Percentiles rank a stretch among this genome's conserved stretches.
Evolutionary conservation across 2,888 invertebrate genomes (phyloP).

Genomic region (Spisula subtruncata): DNA sequence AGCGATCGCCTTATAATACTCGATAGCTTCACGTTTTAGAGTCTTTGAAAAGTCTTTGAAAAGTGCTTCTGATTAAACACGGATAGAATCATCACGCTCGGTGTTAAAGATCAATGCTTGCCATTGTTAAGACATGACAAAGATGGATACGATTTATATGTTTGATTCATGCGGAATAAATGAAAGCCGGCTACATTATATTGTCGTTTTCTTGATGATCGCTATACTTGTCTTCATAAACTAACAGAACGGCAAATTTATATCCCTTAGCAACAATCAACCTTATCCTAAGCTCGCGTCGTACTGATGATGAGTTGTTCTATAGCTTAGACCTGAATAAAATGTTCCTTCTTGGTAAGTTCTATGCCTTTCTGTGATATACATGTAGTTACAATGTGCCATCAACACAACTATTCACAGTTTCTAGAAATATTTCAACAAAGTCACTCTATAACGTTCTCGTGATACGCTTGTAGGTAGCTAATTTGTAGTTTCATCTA

Average conservation of each 20-base stretch:
- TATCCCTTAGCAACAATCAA: not conserved
- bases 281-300: not conserved
- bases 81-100: conserved; percentile 49
- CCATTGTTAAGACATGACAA: conserved; percentile 63
- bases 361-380: not conserved
- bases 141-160: conserved; percentile 57
- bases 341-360: too few relatives aligned
- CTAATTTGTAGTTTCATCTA: too few relatives aligned
- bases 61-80: conserved; percentile 64
- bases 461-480: too few relatives aligned
- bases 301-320: too few relatives aligned
- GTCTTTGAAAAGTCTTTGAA: conserved; percentile 38
- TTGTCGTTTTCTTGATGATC: conserved; percentile 21
- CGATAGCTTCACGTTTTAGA: conserved; percentile 1
- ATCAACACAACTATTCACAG: not conserved
- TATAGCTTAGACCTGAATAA: too few relatives aligned
- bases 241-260: not conserved
- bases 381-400: not conserved
- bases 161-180: conserved; percentile 63
- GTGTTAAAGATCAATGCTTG: conserved; percentile 52
- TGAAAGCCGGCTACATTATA: conserved; percentile 41
- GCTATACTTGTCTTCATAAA: conserved; percentile 11
- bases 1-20: not conserved
- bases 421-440: too few relatives aligned
- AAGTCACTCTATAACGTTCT: too few relatives aligned